Evolutionary conservation across 2,888 invertebrate genomes (phyloP).

Genomic region (Chymomyza fuscimana): DNA sequence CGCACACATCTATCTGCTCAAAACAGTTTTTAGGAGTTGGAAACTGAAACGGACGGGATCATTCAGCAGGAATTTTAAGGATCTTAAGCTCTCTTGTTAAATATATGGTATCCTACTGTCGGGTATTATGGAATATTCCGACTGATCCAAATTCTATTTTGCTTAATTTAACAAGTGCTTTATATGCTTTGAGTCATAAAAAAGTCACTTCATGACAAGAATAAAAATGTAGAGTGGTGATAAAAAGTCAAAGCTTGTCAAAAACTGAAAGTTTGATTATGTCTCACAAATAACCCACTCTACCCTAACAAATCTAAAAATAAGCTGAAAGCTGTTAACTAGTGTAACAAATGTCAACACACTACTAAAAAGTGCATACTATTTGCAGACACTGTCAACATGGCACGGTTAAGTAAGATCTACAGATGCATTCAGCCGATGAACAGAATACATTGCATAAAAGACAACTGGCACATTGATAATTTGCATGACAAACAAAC

Average conservation of each 20-base stretch:
- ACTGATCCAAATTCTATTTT: no score
- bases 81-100: no score
- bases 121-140: no score
- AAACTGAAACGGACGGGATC: no score
- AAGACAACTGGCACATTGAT: slow-evolving; percentile 9
- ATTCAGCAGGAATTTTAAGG: neutral
- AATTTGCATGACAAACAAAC: slow-evolving; percentile 61
- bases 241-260: neutral
- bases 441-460: neutral
- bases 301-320: no score
- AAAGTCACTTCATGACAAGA: no score
- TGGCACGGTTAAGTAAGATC: neutral
- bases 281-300: no score
- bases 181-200: no score
- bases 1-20: neutral
- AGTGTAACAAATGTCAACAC: neutral
- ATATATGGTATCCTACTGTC: no score
- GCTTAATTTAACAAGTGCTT: no score
- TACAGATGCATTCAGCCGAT: neutral
- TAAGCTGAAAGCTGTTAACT: neutral
- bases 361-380: neutral
- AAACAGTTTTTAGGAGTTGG: neutral
- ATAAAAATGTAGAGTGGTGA: neutral
- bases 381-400: neutral
- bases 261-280: neutral